Percentiles rank a stretch among this genome's conserved stretches.
phyloP scores from a whole-genome alignment of 2,888 invertebrate genomes.

The Serripes groenlandicus region DNA sequence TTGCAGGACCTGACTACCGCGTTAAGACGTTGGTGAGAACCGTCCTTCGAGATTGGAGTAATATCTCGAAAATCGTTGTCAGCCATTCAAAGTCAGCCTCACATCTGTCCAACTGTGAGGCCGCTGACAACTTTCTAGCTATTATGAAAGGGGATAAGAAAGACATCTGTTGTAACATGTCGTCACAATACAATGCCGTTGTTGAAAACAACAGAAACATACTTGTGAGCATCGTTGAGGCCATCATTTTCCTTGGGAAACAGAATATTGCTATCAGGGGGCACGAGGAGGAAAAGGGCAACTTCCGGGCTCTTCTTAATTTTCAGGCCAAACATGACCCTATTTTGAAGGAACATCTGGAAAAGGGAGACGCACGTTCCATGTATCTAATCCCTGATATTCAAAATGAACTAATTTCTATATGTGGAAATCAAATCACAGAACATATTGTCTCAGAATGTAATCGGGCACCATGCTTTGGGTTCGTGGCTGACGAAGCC shows the following conservation, averaged over 20 bases:
- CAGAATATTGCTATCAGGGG: slow-evolving; percentile 41
- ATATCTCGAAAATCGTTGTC: not conserved
- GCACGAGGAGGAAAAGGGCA: slow-evolving; percentile 18
- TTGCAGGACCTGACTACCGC: not conserved
- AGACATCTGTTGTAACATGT: slow-evolving; percentile 5
- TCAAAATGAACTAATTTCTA: slow-evolving; percentile 28
- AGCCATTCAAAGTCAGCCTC: not conserved
- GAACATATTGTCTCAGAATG: slow-evolving; percentile 7
- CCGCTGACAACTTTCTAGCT: slow-evolving; percentile 17
- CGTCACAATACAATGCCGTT: not conserved
- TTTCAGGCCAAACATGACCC: slow-evolving; percentile 21
- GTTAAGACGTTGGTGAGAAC: not conserved
- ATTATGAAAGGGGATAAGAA: slow-evolving; percentile 21
- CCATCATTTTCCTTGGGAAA: slow-evolving; percentile 36
- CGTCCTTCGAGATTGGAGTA: not conserved
- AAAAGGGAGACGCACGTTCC: not conserved
- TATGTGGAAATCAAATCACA: slow-evolving; percentile 15
- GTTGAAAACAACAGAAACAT: slow-evolving; percentile 23
- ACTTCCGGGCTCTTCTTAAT: slow-evolving; percentile 29
- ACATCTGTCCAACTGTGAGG: not conserved
- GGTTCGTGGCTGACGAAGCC: slow-evolving; percentile 36
- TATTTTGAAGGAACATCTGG: slow-evolving; percentile 21
- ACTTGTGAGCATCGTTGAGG: slow-evolving; percentile 21
- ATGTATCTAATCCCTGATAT: slow-evolving; percentile 6
- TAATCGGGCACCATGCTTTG: slow-evolving; percentile 21